Percentiles rank a stretch among this genome's conserved stretches.
phyloP scores from a whole-genome alignment of 30 jellyfish, hydroid and myxozoan species.

The Haliclystus octoradiatus region DNA sequence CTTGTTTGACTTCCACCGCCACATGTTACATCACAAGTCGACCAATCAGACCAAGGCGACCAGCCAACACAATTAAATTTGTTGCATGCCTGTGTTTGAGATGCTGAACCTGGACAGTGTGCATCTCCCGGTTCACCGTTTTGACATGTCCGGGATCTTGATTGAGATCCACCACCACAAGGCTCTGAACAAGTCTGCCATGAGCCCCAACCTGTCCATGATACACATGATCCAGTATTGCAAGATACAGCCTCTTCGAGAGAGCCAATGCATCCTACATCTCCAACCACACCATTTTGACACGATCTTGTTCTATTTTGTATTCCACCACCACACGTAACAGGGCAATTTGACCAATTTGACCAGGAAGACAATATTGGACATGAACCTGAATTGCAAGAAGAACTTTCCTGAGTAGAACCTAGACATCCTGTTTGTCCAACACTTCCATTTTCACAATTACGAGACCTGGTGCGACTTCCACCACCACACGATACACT shows the following conservation, averaged over 20 bases:
- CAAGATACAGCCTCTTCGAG: not conserved
- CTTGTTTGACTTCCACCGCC: not conserved
- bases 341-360: not conserved
- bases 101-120: not conserved
- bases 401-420: not conserved
- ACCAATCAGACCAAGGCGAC: not conserved
- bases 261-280: not conserved
- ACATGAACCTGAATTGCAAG: not conserved
- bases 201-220: not conserved
- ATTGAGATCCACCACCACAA: not conserved
- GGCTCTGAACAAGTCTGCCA: not conserved
- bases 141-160: not conserved
- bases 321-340: not conserved
- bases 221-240: not conserved
- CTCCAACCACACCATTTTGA: not conserved
- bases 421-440: not conserved
- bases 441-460: not conserved
- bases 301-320: not conserved
- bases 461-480: not conserved
- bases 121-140: not conserved
- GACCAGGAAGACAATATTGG: not conserved
- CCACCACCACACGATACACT: constrained; percentile 1
- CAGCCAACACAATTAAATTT: not conserved
- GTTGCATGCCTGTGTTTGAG: not conserved
- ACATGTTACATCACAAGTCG: not conserved